phyloP scores from a whole-genome alignment of 2,113 vertebrate genomes.

The Trinectes maculatus region DNA sequence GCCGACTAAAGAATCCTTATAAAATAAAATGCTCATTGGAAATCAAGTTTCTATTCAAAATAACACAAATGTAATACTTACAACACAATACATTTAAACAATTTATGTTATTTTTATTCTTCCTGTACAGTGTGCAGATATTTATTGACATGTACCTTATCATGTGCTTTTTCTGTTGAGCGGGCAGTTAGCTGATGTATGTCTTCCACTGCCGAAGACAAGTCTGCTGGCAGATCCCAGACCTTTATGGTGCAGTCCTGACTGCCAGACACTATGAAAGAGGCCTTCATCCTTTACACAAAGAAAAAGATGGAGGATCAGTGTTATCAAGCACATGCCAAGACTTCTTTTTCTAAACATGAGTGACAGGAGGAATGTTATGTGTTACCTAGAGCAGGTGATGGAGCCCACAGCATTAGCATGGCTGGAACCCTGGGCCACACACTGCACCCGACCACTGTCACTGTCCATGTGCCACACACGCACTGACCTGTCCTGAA shows the following conservation, averaged over 20 bases:
- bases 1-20: too few species aligned
- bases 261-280: constrained; percentile 91
- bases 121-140: background rate
- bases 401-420: constrained; percentile 88
- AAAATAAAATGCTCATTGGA: too few species aligned
- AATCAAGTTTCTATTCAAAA: background rate
- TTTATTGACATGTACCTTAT: constrained; percentile 83
- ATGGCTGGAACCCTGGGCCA: constrained; percentile 89
- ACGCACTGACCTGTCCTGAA: constrained; percentile 89
- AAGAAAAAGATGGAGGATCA: background rate
- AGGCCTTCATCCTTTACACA: constrained; percentile 85
- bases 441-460: constrained; percentile 83
- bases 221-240: constrained; percentile 86
- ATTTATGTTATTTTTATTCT: background rate
- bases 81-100: too few species aligned
- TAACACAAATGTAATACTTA: too few species aligned
- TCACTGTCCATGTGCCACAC: constrained; percentile 88
- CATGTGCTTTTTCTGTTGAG: constrained; percentile 87
- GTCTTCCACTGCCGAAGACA: constrained; percentile 47
- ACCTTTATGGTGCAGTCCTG: constrained; percentile 96
- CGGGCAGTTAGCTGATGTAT: constrained; percentile 77
- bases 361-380: background rate
- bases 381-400: constrained; percentile 90
- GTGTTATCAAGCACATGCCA: background rate
- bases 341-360: background rate